Conservation (phyloP, 2,888 invertebrate genomes). For the Scrobipalpa costella region DNA sequence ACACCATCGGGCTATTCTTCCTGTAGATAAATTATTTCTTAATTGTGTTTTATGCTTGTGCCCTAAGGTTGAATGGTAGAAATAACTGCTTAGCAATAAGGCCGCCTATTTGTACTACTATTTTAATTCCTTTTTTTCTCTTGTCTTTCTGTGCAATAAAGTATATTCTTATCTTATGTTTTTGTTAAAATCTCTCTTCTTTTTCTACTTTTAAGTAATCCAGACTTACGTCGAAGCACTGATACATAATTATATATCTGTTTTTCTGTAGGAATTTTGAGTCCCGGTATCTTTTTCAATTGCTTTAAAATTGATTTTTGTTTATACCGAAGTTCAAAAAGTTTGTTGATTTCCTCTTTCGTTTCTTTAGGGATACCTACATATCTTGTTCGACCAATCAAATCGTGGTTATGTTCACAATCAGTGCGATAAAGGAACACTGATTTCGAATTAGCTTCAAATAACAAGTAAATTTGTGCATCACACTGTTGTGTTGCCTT, state of each 20-base stretch:
- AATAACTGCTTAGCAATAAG: too few species aligned
- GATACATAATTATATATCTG: not conserved
- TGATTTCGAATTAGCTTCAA: slow-evolving; percentile 30
- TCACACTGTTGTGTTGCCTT: slow-evolving; percentile 34
- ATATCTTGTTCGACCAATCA: slow-evolving; percentile 22
- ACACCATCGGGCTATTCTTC: too few species aligned
- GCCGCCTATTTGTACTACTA: too few species aligned
- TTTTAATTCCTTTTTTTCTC: too few species aligned
- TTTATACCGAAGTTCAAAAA: not conserved
- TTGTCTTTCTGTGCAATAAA: too few species aligned
- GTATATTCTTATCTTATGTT: too few species aligned
- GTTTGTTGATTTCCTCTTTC: slow-evolving; percentile 16
- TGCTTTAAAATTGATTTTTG: not conserved
- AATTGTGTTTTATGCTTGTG: too few species aligned
- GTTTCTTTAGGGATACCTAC: slow-evolving; percentile 31
- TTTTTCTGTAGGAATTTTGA: not conserved
- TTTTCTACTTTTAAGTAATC: too few species aligned
- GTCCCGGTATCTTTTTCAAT: not conserved
- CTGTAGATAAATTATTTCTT: too few species aligned
- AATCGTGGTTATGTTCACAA: slow-evolving; percentile 34
- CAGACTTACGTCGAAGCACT: too few species aligned
- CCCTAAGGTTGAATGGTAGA: too few species aligned
- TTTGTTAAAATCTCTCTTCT: too few species aligned
- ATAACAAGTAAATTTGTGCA: slow-evolving; percentile 33
- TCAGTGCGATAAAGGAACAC: slow-evolving; percentile 34